Percentiles rank a stretch among this genome's conserved stretches.
Evolutionary conservation across 2,888 invertebrate species (phyloP).

Genomic region (Caenorhabditis sulstoni): DNA sequence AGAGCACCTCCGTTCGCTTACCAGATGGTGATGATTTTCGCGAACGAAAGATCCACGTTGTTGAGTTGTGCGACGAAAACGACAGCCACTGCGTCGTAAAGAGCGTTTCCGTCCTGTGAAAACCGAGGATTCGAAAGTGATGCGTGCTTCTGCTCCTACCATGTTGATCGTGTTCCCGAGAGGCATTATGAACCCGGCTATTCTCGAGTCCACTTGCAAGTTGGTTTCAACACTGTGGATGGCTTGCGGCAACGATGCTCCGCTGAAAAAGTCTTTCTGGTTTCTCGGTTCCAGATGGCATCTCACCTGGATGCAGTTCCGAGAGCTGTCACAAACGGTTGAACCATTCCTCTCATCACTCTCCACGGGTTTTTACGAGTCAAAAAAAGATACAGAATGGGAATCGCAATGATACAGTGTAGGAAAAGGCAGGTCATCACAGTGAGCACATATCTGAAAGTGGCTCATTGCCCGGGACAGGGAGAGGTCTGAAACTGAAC

Average conservation of each 20-base stretch:
- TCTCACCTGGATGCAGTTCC: slow-evolving; percentile 85
- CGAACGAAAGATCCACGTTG: slow-evolving; percentile 87
- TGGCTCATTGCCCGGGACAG: too few relatives aligned
- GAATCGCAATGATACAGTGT: slow-evolving; percentile 84
- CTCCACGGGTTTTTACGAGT: slow-evolving; percentile 81
- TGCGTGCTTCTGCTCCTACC: slow-evolving; percentile 84
- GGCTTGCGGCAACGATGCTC: slow-evolving; percentile 85
- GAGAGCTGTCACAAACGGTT: slow-evolving; percentile 85
- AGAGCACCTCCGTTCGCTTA: slow-evolving; percentile 81
- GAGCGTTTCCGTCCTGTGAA: slow-evolving; percentile 73
- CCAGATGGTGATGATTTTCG: slow-evolving; percentile 91
- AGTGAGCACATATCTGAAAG: slow-evolving; percentile 83
- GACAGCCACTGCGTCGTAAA: slow-evolving; percentile 90
- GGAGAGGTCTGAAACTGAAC: slow-evolving; percentile 10
- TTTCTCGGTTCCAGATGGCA: not conserved
- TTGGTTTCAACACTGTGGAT: slow-evolving; percentile 85
- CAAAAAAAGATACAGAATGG: slow-evolving; percentile 84
- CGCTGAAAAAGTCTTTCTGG: slow-evolving; percentile 81
- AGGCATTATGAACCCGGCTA: slow-evolving; percentile 84
- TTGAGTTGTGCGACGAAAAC: slow-evolving; percentile 91
- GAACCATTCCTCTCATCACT: slow-evolving; percentile 83
- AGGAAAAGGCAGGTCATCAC: slow-evolving; percentile 83
- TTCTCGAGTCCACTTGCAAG: slow-evolving; percentile 84
- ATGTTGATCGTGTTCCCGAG: slow-evolving; percentile 86
- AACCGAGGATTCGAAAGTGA: not conserved